Percentiles rank a stretch among this genome's conserved stretches.
These are phyloP conservation scores for Idris sp. DNA, from an alignment of 1,140 invertebrate genomes.

Conservation along the genomic window DNA sequence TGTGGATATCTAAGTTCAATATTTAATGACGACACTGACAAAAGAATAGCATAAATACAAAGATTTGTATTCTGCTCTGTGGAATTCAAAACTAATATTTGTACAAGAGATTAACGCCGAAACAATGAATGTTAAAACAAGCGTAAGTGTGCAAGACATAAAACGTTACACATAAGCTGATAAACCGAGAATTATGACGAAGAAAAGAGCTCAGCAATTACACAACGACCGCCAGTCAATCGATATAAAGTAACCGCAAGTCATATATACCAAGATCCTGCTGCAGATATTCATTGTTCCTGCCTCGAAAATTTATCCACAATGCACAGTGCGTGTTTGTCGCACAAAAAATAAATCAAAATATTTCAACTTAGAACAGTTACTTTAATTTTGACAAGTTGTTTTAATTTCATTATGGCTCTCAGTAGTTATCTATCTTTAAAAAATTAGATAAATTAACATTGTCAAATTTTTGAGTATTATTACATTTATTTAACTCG, in stretches of 20 bases:
- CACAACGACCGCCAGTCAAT: constrained; percentile 20
- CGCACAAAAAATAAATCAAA: too few relatives aligned
- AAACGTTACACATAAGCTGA: constrained; percentile 27
- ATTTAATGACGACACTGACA: constrained; percentile 1
- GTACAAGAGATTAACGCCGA: constrained; percentile 5
- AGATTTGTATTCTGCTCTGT: constrained; percentile 7
- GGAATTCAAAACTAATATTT: constrained; percentile 23
- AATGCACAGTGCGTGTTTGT: constrained; percentile 30
- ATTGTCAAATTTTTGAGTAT: too few relatives aligned
- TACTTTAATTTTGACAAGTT: too few relatives aligned
- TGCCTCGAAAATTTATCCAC: constrained; percentile 18
- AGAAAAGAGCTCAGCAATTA: constrained; percentile 33
- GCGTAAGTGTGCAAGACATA: constrained; percentile 4
- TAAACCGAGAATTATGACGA: constrained; percentile 22
- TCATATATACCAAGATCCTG: constrained; percentile 4
- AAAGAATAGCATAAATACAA: constrained; percentile 1
- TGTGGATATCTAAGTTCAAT: constrained; percentile 6
- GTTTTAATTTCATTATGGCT: too few relatives aligned
- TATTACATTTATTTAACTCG: too few relatives aligned
- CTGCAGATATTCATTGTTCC: constrained; percentile 21
- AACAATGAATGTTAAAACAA: constrained; percentile 29
- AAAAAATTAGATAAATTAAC: too few relatives aligned
- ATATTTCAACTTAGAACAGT: too few relatives aligned
- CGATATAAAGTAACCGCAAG: constrained; percentile 28
- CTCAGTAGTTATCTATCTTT: too few relatives aligned